A percentile compares a stretch with the other conserved stretches of the same genome.
Evolutionary conservation across 2,113 vertebrate species (phyloP).

Genomic region (Phylloscopus trochilus): DNA sequence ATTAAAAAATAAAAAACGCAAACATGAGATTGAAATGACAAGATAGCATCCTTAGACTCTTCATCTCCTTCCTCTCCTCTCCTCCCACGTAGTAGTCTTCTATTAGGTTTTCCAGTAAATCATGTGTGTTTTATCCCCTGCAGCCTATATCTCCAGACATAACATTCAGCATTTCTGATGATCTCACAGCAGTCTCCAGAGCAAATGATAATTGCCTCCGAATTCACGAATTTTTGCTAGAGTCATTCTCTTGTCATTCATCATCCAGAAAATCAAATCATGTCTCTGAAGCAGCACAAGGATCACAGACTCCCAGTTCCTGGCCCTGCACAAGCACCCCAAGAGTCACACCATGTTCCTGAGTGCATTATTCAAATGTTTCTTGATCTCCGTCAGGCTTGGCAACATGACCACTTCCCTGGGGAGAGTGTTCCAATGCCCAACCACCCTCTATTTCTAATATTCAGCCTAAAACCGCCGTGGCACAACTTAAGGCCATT

Average conservation of each 20-base stretch:
- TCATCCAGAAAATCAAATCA: not conserved
- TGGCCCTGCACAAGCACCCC: not conserved
- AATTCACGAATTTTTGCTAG: not conserved
- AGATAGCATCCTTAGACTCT: not conserved
- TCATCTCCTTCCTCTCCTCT: not conserved
- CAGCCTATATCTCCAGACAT: not conserved
- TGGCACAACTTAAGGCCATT: too few relatives aligned
- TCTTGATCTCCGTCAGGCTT: not conserved
- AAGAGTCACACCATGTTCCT: not conserved
- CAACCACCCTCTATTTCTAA: not conserved
- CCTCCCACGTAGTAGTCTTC: not conserved
- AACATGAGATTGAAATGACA: not conserved
- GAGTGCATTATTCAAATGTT: not conserved
- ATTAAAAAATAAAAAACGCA: not conserved
- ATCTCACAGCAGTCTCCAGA: constrained; percentile 16
- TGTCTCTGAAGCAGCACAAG: not conserved
- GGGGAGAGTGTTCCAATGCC: not conserved
- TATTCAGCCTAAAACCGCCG: too few relatives aligned
- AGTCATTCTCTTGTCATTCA: not conserved
- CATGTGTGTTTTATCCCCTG: not conserved
- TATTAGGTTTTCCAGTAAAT: constrained; percentile 10
- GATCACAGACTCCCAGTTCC: not conserved
- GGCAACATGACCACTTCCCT: not conserved
- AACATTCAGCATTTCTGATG: not conserved
- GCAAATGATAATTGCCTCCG: not conserved